These are phyloP conservation scores for Gymnoscopelus braueri DNA, from an alignment of 2,797 vertebrate species.

Conservation along the genomic window DNA sequence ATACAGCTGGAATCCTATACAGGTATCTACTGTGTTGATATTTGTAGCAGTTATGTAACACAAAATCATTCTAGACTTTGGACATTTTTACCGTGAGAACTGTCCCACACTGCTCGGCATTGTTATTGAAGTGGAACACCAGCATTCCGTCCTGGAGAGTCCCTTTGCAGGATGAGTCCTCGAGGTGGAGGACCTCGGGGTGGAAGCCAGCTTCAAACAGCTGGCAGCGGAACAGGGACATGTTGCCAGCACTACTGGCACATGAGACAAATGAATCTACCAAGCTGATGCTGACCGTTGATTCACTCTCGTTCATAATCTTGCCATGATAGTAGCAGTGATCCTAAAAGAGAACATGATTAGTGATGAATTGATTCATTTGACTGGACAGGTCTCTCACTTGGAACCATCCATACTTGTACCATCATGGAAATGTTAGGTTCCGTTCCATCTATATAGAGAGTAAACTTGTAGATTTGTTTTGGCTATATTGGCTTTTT, in stretches of 20 bases:
- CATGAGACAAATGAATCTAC: constrained; percentile 71
- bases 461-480: too few relatives aligned
- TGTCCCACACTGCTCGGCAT: constrained; percentile 68
- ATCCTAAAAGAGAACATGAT: constrained; percentile 62
- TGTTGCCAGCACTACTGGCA: constrained; percentile 55
- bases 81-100: constrained; percentile 60
- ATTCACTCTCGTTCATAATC: constrained; percentile 74
- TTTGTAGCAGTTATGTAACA: too few relatives aligned
- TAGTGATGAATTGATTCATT: not conserved
- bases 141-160: constrained; percentile 62
- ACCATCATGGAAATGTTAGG: too few relatives aligned
- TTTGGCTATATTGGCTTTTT: not conserved
- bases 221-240: constrained; percentile 78
- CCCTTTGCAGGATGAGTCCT: constrained; percentile 62
- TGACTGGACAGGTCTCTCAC: not conserved
- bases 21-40: too few relatives aligned
- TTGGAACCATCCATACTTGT: too few relatives aligned
- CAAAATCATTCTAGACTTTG: not conserved
- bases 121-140: constrained; percentile 70
- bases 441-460: too few relatives aligned
- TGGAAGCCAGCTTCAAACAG: constrained; percentile 76
- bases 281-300: constrained; percentile 81
- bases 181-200: constrained; percentile 62
- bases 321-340: constrained; percentile 84
- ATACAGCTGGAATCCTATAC: too few relatives aligned